Conservation (phyloP, 2,888 invertebrate genomes). For the Ophioninae sp. region DNA sequence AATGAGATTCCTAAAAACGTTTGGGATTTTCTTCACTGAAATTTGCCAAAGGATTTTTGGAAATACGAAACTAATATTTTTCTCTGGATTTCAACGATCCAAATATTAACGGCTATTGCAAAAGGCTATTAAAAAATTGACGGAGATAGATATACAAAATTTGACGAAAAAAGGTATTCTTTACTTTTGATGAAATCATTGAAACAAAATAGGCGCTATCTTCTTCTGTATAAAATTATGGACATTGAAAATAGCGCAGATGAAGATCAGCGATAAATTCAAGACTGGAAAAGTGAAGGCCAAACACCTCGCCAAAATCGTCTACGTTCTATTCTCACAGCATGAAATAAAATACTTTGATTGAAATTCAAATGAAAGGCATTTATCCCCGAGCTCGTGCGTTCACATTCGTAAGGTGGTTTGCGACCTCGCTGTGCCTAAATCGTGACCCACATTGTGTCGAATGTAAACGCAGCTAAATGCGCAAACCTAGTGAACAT, state of each 20-base stretch:
- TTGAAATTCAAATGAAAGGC: slow-evolving; percentile 44
- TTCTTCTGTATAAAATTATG: neutral
- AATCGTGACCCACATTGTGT: slow-evolving; percentile 59
- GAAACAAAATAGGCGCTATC: neutral
- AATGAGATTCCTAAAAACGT: no score
- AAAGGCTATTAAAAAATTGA: neutral
- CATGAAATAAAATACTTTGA: neutral
- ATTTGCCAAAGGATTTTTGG: no score
- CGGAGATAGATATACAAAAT: neutral
- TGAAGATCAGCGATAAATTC: neutral
- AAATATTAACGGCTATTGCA: neutral
- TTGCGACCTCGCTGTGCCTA: slow-evolving; percentile 62
- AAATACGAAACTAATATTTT: neutral
- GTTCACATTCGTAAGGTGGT: neutral
- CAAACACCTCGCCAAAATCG: neutral
- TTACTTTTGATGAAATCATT: neutral
- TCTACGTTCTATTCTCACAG: neutral
- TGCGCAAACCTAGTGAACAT: slow-evolving; percentile 41
- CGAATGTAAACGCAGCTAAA: slow-evolving; percentile 18
- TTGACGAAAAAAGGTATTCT: neutral
- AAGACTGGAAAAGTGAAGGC: neutral
- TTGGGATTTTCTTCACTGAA: no score
- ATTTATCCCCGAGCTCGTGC: slow-evolving; percentile 17
- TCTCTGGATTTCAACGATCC: no score
- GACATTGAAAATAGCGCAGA: neutral